Base-by-base conservation (phyloP, 2,888 invertebrate species). In the Aphidoletes aphidimyza region DNA sequence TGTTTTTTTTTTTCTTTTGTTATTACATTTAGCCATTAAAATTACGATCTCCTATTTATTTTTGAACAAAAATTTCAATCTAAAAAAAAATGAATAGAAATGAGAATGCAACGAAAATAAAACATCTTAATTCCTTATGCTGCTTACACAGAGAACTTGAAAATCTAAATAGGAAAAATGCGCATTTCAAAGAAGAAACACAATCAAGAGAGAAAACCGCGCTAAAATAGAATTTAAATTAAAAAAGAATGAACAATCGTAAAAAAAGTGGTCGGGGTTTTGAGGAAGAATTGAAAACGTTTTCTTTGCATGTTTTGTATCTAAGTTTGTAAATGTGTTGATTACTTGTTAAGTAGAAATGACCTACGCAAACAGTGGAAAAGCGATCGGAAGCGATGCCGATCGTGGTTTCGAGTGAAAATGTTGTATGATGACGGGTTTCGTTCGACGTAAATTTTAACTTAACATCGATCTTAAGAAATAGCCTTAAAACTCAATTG, bases 211-310 rank as follows among this genome's bases (percentile, higher is more conserved):
- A 69, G 69, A 69, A 34, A 69, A 69, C 17, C 17, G 26, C 69
- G 69, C 69, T 69, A 30, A 69, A 69, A 69, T 69, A 69, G 69
- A 69, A 69, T 69, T 69, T n/a, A n/a, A n/a, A n/a, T n/a, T n/a
- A n/a, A 30, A 69, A 69, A 69, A 69, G 30, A 69, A 54, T 42
- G n/a, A n/a, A n/a, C n/a, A n/a, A n/a, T n/a, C n/a, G 14, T 42
- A 42, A 42, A 42, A 42, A 42, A 9, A 42, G 14, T 6, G 42
- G n/a, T n/a, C n/a, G n/a, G n/a, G n/a, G n/a, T n/a, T n/a, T 69
- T 17, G 69, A 69, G 69, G 69, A 34, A 69, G 69, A 69, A 69
- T 30, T 14, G 69, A 69, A 69, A 69, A 69, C 30, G 69, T 69
- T 69, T 30, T 69, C 69, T 30, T 69, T 30, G 69, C 69, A 69